phyloP scores from a whole-genome alignment of 2,888 invertebrate species.

The Rhamnusium bicolor region DNA sequence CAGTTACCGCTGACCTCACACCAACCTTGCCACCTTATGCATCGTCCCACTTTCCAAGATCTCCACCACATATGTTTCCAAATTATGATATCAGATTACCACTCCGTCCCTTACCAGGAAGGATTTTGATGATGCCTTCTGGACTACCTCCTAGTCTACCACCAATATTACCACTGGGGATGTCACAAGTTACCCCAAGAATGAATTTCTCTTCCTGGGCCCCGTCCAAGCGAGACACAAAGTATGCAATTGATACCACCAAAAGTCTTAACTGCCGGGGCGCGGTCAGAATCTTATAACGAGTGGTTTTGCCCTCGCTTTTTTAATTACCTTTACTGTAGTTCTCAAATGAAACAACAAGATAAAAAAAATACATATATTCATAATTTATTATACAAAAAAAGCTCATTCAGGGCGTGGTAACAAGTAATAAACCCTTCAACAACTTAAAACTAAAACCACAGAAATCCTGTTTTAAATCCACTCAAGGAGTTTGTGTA shows the following conservation, averaged over 20 bases:
- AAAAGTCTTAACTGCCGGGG: slow-evolving; percentile 87
- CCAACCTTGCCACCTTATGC: slow-evolving; percentile 57
- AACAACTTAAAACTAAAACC: too few relatives aligned
- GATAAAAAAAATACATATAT: too few relatives aligned
- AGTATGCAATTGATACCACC: slow-evolving; percentile 65
- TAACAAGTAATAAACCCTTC: too few relatives aligned
- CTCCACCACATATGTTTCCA: slow-evolving; percentile 69
- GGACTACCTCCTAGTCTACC: slow-evolving; percentile 75
- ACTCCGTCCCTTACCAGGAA: slow-evolving; percentile 74
- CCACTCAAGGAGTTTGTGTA: too few relatives aligned
- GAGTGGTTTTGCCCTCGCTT: too few relatives aligned
- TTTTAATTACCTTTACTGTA: too few relatives aligned
- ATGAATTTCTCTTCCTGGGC: slow-evolving; percentile 64
- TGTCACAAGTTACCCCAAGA: slow-evolving; percentile 74
- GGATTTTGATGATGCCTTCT: slow-evolving; percentile 71
- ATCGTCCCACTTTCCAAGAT: slow-evolving; percentile 69
- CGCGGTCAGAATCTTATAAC: slow-evolving; percentile 87
- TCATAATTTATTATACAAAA: too few relatives aligned
- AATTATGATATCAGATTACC: slow-evolving; percentile 66
- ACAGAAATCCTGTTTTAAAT: too few relatives aligned
- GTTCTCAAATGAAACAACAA: too few relatives aligned
- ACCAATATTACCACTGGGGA: slow-evolving; percentile 74
- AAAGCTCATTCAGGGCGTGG: too few relatives aligned
- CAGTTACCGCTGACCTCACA: slow-evolving; percentile 64
- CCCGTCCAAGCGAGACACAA: slow-evolving; percentile 54